Base-by-base conservation (phyloP, 1,140 invertebrate species). In the Bombus pyrosoma region DNA sequence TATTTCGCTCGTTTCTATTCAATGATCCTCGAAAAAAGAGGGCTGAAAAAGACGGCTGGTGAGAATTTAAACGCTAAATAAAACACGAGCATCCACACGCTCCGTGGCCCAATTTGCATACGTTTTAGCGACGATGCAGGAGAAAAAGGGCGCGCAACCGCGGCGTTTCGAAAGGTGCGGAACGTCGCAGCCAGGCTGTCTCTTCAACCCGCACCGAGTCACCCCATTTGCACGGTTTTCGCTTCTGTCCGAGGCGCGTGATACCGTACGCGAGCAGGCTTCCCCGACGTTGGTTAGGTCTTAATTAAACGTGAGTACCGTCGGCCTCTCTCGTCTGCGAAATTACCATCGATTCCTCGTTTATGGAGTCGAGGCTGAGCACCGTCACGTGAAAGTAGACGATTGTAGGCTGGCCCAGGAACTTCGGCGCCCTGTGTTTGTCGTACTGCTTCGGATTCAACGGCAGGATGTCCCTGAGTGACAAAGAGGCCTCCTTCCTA, bases 351-450 rank as follows among this genome's bases (percentile, higher is more conserved):
- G 98, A 98, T 94, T 98, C 97, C 93, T 98, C 98, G 93, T 98
- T 98, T 88, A 98, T 98, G 8, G 98, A 98, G 94, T 98, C 98
- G 69, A 98, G 94, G 64, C 97, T 98, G 83, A 98, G 95, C 13
- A 98, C 98, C 37, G 98, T 98, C 39, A 98, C 98, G 94, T 98
- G 98, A 90, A 98, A 98, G 92, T 98, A 98, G 41, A 98, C 98
- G 74, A 98, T 96, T 8, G 98, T 98, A 13, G 98, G 97, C 91
- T 98, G 97, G 3, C 98, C 98, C 90, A 97, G 95, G 69, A 97
- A 96, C 94, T 98, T 98, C 1, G 98, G 98, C 0, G 98, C 97
- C 88, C 97, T 96, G 94, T 98, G 98, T 95, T 98, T 98, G 94
- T 98, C 98, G 92, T 98, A 98, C 75, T 97, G 96, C 93, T 98